A percentile compares a stretch with the other conserved stretches of the same genome.
Conservation (phyloP, 2,888 invertebrate species). For the Nemurella pictetii region DNA sequence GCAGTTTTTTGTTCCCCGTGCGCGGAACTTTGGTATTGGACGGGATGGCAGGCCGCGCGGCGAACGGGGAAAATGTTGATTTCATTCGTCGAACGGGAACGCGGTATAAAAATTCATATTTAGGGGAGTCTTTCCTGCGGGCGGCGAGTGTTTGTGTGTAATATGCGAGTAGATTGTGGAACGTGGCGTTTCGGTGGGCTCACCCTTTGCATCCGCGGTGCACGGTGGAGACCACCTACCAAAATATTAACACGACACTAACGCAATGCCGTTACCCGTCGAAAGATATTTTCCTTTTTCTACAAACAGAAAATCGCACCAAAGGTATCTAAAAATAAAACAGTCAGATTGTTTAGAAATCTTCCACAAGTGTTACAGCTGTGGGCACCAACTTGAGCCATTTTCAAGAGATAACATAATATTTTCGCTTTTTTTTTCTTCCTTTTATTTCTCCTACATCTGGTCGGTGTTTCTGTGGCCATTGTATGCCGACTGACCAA, state of each 20-base stretch:
- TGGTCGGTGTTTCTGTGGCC: background rate
- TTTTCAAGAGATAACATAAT: background rate
- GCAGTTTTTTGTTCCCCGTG: background rate
- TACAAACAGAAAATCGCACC: background rate
- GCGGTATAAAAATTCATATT: background rate
- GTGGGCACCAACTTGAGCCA: background rate
- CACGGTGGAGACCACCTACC: background rate
- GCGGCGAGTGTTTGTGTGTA: background rate
- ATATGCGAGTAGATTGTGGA: too few relatives aligned
- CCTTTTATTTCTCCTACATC: background rate
- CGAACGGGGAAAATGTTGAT: background rate
- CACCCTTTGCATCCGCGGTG: background rate
- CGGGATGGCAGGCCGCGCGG: background rate
- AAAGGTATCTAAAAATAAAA: background rate
- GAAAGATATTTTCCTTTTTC: background rate
- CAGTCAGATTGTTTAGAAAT: background rate
- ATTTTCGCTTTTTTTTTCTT: background rate
- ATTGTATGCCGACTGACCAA: conserved; percentile 17
- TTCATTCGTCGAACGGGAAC: background rate
- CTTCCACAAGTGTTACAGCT: background rate
- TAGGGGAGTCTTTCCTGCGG: background rate
- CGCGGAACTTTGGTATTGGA: background rate
- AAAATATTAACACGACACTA: background rate
- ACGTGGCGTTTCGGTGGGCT: background rate
- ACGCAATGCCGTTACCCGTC: background rate